phyloP scores from a whole-genome alignment of 2,888 invertebrate genomes.

The Hypena proboscidalis region DNA sequence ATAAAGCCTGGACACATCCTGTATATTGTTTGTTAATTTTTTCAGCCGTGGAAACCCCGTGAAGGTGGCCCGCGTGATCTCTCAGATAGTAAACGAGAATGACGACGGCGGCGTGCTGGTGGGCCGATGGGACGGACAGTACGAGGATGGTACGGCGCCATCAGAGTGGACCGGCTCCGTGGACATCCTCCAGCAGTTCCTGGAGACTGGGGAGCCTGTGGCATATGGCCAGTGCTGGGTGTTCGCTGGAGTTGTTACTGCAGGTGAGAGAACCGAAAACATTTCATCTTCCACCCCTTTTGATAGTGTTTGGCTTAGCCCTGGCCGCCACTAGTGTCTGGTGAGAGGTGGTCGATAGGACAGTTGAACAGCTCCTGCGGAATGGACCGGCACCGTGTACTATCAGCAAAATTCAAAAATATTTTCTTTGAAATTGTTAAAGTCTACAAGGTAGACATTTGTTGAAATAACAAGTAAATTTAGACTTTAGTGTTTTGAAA shows the following conservation, averaged over 20 bases:
- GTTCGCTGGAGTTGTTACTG: slow-evolving; percentile 92
- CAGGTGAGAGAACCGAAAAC: slow-evolving; percentile 82
- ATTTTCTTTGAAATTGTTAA: no score
- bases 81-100: slow-evolving; percentile 90
- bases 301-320: no score
- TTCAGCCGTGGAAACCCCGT: slow-evolving; percentile 89
- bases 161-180: slow-evolving; percentile 93
- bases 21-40: slow-evolving; percentile 3
- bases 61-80: slow-evolving; percentile 88
- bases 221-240: slow-evolving; percentile 96
- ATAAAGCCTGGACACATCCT: no score
- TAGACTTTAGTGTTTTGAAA: no score
- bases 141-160: slow-evolving; percentile 90
- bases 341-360: no score
- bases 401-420: no score
- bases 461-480: no score
- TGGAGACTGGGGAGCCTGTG: slow-evolving; percentile 87
- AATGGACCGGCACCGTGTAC: no score
- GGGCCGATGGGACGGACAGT: slow-evolving; percentile 91
- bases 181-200: slow-evolving; percentile 90
- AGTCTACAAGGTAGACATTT: no score
- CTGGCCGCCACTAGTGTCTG: no score
- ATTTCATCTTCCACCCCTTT: no score
- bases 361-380: no score
- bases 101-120: slow-evolving; percentile 90